phyloP scores from a whole-genome alignment of 2,797 vertebrate species.

The Gymnothorax javanicus region DNA sequence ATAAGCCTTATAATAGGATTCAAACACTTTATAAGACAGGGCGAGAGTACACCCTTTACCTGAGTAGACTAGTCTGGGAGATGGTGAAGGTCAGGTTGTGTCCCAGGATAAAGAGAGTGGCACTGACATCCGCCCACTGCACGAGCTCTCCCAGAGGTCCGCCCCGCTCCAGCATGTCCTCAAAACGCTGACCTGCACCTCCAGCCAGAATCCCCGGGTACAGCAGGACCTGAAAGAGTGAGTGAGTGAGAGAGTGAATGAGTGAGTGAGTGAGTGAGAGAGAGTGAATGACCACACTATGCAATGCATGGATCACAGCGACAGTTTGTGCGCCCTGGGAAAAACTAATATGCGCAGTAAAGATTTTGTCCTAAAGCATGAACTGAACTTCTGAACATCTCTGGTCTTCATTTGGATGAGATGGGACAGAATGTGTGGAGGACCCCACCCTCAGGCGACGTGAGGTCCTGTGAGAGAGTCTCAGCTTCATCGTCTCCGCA shows the following conservation, averaged over 20 bases:
- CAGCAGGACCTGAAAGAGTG: slow-evolving; percentile 62
- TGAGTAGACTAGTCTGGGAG: slow-evolving; percentile 64
- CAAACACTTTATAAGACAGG: too few species aligned
- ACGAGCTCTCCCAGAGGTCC: slow-evolving; percentile 74
- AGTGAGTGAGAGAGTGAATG: too few species aligned
- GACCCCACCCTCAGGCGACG: slow-evolving; percentile 59
- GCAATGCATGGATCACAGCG: too few species aligned
- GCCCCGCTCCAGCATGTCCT: slow-evolving; percentile 65
- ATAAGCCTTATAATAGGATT: too few species aligned
- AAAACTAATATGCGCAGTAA: too few species aligned
- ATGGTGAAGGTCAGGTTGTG: slow-evolving; percentile 66
- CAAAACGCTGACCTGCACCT: slow-evolving; percentile 60
- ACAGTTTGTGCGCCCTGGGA: too few species aligned
- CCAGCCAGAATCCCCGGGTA: slow-evolving; percentile 66
- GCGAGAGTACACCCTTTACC: slow-evolving; percentile 40
- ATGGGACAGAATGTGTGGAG: neutral
- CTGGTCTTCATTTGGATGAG: neutral
- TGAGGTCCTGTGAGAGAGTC: slow-evolving; percentile 40
- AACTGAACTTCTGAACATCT: too few species aligned
- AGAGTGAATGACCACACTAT: too few species aligned
- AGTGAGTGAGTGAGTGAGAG: too few species aligned
- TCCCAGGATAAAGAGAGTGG: slow-evolving; percentile 67
- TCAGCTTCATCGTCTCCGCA: slow-evolving; percentile 53
- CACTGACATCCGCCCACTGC: slow-evolving; percentile 72
- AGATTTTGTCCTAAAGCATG: too few species aligned